Evolutionary conservation across 2,888 invertebrate genomes (phyloP).

Genomic region (Rhodophaea formosa): DNA sequence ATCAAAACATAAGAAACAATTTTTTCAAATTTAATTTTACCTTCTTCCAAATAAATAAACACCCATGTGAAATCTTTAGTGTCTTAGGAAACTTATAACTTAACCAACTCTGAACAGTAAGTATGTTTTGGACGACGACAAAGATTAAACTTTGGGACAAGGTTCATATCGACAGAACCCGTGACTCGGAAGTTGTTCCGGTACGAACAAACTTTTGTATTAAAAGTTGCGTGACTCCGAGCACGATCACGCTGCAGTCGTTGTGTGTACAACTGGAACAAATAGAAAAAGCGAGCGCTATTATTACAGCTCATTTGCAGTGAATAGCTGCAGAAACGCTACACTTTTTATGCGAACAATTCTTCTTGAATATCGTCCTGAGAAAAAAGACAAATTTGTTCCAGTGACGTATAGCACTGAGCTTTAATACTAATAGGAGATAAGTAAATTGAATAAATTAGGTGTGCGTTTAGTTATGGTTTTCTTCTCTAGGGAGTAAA

Average conservation of each 20-base stretch:
- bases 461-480: neutral
- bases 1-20: too few species aligned
- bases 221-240: slow-evolving; percentile 11
- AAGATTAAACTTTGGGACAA: slow-evolving; percentile 3
- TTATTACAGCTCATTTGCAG: slow-evolving; percentile 11
- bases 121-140: slow-evolving; percentile 5
- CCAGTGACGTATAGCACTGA: neutral
- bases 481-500: neutral
- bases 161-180: slow-evolving; percentile 13
- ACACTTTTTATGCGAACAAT: slow-evolving; percentile 1
- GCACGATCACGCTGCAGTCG: neutral
- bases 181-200: slow-evolving; percentile 9
- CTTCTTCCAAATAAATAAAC: slow-evolving; percentile 19
- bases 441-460: too few species aligned
- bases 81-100: neutral
- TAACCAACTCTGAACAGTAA: neutral
- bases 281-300: neutral
- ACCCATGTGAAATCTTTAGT: neutral
- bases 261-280: neutral
- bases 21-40: neutral
- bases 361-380: slow-evolving; percentile 5
- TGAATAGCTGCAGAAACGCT: neutral
- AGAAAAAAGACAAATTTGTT: slow-evolving; percentile 7
- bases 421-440: neutral
- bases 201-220: slow-evolving; percentile 7